Base-by-base conservation (phyloP, 2,888 invertebrate species). In the Rotaria macrura region DNA sequence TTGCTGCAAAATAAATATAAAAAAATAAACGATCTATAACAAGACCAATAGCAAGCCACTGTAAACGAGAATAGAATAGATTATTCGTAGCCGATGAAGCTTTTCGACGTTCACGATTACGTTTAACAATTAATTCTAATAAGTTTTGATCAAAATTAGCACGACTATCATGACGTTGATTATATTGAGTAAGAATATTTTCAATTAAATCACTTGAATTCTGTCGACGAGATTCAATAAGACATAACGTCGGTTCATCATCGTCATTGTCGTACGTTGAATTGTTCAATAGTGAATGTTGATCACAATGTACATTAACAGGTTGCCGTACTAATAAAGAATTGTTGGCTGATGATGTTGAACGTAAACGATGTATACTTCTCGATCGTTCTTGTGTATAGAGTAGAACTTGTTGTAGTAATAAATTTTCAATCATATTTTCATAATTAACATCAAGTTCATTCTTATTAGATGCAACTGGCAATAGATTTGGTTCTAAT, bases 1-100 rank as follows among this genome's bases (percentile, higher is more conserved):
- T 79, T 43, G 74, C 74, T 23, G 43, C 23, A 25, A 79, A 79
- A 79, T 79, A 79, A 40, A 79, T 23, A 23, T 25, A 79, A 25
- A 79, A 79, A 79, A 79, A 79, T 23, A 79, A 79, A 25, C 74
- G 74, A 43, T 79, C 74, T 25, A 79, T 79, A 79, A 79, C 74
- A 25, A 79, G 40, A 23, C 40, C 74, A 10, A 79, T 79, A 25
- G 74, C 43, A 25, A 79, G 25, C 74, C 74, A 79, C 43, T 79
- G 74, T 23, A 79, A n/a, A 79, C 74, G 74, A 79, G 43, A 79
- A 79, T 79, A 43, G 25, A 79, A 79, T 79, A 20, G 2, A 40
- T 79, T 25, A 12, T 40, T 25, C 23, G 38, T 9, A 25, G 3
- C 2, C 14, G 3, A 43, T 25, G 74, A 40, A 1, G 25, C 17